A percentile compares a stretch with the other conserved stretches of the same genome.
Conservation (phyloP, 2,797 vertebrate species). For the Manis crassicaudata region DNA sequence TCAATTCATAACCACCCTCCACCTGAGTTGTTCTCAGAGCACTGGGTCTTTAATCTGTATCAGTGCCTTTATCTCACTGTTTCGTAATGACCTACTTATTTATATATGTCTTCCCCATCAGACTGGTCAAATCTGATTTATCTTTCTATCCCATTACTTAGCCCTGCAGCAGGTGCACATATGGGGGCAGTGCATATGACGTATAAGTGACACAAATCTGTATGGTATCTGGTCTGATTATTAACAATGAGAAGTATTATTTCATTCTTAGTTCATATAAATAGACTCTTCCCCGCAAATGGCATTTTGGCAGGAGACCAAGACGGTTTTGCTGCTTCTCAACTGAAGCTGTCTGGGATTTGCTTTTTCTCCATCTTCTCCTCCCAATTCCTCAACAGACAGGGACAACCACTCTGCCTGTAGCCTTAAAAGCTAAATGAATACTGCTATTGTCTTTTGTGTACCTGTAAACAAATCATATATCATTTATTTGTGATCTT, state of each 20-base stretch:
- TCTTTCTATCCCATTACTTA: neutral
- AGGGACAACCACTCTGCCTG: neutral
- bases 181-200: neutral
- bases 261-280: constrained; percentile 32
- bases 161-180: neutral
- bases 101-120: neutral
- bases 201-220: neutral
- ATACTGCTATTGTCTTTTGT: neutral
- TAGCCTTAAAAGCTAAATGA: constrained; percentile 30
- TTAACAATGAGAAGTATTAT: constrained; percentile 21
- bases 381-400: neutral
- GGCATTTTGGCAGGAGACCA: neutral
- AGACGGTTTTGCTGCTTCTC: neutral
- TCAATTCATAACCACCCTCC: neutral
- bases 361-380: neutral
- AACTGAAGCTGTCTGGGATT: neutral
- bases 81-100: neutral
- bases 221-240: neutral
- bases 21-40: neutral
- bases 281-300: neutral
- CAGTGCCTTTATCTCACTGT: neutral
- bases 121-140: neutral
- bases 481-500: neutral
- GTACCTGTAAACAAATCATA: neutral
- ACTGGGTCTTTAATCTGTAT: neutral